Evolutionary conservation across 2,113 vertebrate genomes (phyloP).

Genomic region (Microcebus murinus): DNA sequence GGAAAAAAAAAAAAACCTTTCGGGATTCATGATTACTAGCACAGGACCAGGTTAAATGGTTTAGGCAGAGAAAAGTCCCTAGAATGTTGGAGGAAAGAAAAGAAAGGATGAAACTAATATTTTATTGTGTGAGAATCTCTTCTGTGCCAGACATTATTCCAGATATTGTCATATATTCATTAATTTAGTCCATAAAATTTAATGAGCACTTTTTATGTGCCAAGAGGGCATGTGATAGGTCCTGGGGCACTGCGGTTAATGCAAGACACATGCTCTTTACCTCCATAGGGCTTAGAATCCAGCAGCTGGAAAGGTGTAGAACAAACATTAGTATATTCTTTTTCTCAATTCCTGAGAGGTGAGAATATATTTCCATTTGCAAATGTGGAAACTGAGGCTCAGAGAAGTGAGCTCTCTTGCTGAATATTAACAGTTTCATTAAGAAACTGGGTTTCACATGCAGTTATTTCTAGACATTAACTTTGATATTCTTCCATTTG

Average conservation of each 20-base stretch:
- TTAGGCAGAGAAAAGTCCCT: background rate
- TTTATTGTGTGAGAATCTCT: background rate
- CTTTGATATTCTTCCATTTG: constrained; percentile 36
- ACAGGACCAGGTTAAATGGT: background rate
- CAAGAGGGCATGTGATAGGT: background rate
- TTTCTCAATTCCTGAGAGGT: background rate
- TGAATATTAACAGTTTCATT: background rate
- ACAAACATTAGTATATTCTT: background rate
- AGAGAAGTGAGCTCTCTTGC: background rate
- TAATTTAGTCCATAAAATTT: background rate
- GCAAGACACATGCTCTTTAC: background rate
- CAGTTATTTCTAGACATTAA: constrained; percentile 23
- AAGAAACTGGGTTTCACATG: background rate
- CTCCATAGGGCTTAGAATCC: background rate
- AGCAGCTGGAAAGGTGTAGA: background rate
- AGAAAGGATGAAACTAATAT: background rate
- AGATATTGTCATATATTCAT: background rate
- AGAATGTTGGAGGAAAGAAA: background rate
- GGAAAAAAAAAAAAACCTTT: background rate
- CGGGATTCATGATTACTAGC: background rate
- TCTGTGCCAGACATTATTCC: background rate
- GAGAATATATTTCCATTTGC: background rate
- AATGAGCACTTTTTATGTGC: background rate
- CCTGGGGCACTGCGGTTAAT: background rate
- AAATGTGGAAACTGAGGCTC: background rate